These are phyloP conservation scores for Scelioninae gen. 2 DNA, from an alignment of 2,888 invertebrate genomes.

Conservation along the genomic window DNA sequence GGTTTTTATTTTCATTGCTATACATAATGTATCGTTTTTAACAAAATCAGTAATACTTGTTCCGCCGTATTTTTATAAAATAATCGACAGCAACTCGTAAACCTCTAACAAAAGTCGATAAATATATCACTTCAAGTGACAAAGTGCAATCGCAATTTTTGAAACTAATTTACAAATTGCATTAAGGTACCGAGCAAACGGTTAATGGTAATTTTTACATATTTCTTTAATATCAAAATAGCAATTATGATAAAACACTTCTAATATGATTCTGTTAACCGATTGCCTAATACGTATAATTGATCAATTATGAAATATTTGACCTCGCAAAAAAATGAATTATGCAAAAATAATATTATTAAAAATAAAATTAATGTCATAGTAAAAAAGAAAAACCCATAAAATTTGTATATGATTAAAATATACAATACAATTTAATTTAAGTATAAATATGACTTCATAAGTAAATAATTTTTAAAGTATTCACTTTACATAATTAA, in stretches of 20 bases:
- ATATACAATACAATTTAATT: background rate
- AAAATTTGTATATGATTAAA: background rate
- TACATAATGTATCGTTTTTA: conserved; percentile 69
- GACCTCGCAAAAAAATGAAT: conserved; percentile 38
- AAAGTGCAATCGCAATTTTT: conserved; percentile 19
- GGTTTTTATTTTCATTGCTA: conserved; percentile 66
- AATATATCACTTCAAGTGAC: conserved; percentile 15
- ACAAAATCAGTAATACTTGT: conserved; percentile 69
- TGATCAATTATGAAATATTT: conserved; percentile 35
- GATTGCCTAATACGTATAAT: conserved; percentile 39
- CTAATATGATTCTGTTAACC: conserved; percentile 28
- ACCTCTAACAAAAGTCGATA: conserved; percentile 60
- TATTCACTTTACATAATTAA: background rate
- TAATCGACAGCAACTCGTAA: conserved; percentile 68
- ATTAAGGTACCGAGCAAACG: conserved; percentile 32
- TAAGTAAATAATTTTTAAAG: background rate
- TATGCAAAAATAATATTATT: background rate
- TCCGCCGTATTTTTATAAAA: conserved; percentile 70
- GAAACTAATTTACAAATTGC: conserved; percentile 6
- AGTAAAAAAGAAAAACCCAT: background rate
- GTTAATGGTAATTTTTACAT: conserved; percentile 18
- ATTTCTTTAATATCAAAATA: conserved; percentile 38
- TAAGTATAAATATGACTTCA: background rate
- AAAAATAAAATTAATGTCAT: background rate
- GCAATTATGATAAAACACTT: conserved; percentile 30